Evolutionary conservation across 2,888 invertebrate species (phyloP).

Genomic region (Deilephila porcellus): DNA sequence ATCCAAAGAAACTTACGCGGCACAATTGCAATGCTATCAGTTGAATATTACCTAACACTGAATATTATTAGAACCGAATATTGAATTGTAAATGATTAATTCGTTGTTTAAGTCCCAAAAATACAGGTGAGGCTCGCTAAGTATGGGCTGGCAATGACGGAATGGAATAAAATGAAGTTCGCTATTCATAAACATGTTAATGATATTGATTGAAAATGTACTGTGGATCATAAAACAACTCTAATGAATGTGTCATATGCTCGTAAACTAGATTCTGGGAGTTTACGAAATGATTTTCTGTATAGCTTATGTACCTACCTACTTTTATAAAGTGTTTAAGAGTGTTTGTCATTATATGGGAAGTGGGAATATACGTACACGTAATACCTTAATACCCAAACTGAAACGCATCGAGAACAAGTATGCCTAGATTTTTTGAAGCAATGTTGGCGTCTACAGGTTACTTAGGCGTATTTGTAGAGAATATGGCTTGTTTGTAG

Average conservation of each 20-base stretch:
- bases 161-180: not conserved
- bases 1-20: slow-evolving; percentile 6
- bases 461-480: too few relatives aligned
- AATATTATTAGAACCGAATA: slow-evolving; percentile 42
- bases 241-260: not conserved
- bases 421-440: too few relatives aligned
- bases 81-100: slow-evolving; percentile 37
- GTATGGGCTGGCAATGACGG: not conserved
- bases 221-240: slow-evolving; percentile 30
- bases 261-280: not conserved
- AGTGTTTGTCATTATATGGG: not conserved
- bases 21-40: slow-evolving; percentile 31
- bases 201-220: slow-evolving; percentile 1
- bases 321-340: not conserved
- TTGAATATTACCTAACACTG: slow-evolving; percentile 46
- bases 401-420: too few relatives aligned
- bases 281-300: not conserved
- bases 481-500: too few relatives aligned
- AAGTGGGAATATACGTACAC: not conserved
- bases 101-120: slow-evolving; percentile 18
- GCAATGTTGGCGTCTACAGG: too few relatives aligned
- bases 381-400: too few relatives aligned
- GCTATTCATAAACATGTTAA: slow-evolving; percentile 7
- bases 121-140: slow-evolving; percentile 5
- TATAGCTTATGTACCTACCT: not conserved